A percentile compares a stretch with the other conserved stretches of the same genome.
Conservation (phyloP, 2,888 invertebrate genomes). For the Leucania comma region DNA sequence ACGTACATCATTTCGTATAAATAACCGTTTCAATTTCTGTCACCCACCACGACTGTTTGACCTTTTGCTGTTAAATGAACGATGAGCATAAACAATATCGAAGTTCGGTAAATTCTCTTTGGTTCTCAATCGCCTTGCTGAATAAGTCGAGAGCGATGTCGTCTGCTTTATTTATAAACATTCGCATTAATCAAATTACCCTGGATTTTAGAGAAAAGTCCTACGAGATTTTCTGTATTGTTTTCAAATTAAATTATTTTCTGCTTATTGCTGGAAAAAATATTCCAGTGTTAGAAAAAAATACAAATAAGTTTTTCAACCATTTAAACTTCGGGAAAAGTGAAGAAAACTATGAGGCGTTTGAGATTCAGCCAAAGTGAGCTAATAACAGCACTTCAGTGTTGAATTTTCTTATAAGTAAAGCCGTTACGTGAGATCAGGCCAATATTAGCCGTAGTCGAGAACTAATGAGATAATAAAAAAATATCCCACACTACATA, state of each 20-base stretch:
- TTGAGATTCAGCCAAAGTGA: conserved; percentile 60
- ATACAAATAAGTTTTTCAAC: too few species aligned
- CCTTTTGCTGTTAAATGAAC: too few species aligned
- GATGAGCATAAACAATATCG: too few species aligned
- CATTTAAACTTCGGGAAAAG: not conserved
- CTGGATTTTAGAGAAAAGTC: not conserved
- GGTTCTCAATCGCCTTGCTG: too few species aligned
- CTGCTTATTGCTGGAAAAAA: too few species aligned
- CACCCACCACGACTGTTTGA: not conserved
- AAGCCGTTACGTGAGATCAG: conserved; percentile 38
- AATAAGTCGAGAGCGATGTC: too few species aligned
- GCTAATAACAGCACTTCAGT: conserved; percentile 52
- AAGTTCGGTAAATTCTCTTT: too few species aligned
- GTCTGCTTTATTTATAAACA: too few species aligned
- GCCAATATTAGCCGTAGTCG: conserved; percentile 26
- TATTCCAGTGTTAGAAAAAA: not conserved
- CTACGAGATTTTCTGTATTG: not conserved
- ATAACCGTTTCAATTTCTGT: not conserved
- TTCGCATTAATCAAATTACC: too few species aligned
- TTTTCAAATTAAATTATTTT: not conserved
- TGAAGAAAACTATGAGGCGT: conserved; percentile 53
- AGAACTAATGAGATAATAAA: conserved; percentile 44
- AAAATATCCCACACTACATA: conserved; percentile 20
- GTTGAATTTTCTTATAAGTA: conserved; percentile 64
- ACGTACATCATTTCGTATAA: too few species aligned